Conservation (phyloP, 2,888 invertebrate genomes). For the Tetragonula carbonaria region DNA sequence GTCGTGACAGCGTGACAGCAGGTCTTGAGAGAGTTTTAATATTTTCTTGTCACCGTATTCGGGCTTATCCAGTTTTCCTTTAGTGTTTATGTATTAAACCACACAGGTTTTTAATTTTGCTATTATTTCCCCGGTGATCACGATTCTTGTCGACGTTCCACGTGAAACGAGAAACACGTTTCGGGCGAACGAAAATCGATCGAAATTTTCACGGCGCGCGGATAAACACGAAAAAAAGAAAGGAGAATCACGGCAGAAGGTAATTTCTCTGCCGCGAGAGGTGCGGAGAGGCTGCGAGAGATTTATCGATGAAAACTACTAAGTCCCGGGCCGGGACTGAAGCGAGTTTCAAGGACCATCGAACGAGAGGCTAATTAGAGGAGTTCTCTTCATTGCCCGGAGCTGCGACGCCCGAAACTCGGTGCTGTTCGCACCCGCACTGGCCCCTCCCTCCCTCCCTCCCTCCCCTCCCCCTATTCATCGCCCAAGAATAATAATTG, state of each 20-base stretch:
- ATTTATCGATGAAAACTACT: constrained; percentile 43
- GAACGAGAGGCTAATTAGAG: constrained; percentile 49
- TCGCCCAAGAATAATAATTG: constrained; percentile 10
- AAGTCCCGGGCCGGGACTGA: constrained; percentile 20
- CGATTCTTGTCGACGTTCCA: too few species aligned
- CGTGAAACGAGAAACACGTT: background rate
- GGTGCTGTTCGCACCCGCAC: constrained; percentile 9
- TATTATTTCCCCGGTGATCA: too few species aligned
- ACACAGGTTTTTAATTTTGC: too few species aligned
- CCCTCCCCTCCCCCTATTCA: background rate
- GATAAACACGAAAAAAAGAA: background rate
- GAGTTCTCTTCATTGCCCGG: constrained; percentile 32
- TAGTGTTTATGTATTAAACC: too few species aligned
- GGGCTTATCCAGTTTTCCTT: too few species aligned
- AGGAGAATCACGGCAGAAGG: background rate
- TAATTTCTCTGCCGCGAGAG: constrained; percentile 2
- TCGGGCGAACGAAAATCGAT: background rate
- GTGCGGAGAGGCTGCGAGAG: background rate
- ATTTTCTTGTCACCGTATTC: too few species aligned
- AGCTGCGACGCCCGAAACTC: constrained; percentile 20
- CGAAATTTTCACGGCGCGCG: background rate
- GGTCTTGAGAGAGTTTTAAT: too few species aligned
- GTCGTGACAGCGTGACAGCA: too few species aligned
- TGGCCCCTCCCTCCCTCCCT: background rate
- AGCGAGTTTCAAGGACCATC: constrained; percentile 45